Evolutionary conservation across 2,797 vertebrate genomes (phyloP).

Genomic region (Poecilia wingei): DNA sequence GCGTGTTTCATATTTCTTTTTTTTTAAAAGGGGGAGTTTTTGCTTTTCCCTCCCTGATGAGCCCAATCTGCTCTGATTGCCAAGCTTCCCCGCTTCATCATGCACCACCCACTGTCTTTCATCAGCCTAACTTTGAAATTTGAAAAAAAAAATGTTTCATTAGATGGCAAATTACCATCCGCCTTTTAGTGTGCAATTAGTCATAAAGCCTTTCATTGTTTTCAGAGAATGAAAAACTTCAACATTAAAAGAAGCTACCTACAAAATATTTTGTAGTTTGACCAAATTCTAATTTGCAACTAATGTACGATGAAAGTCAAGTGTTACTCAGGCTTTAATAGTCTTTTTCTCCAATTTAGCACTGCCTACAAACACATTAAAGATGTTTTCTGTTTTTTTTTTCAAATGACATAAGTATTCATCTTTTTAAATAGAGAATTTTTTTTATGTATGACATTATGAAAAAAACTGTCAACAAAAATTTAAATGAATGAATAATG

Average conservation of each 20-base stretch:
- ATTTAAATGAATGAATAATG: neutral
- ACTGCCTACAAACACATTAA: neutral
- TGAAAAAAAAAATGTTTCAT: neutral
- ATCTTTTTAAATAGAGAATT: neutral
- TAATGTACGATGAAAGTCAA: neutral
- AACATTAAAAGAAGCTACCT: neutral
- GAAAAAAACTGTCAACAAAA: neutral
- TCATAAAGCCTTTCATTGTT: neutral
- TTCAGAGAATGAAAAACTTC: neutral
- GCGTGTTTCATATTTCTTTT: neutral
- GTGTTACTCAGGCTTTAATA: neutral
- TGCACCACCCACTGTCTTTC: neutral
- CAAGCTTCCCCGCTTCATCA: neutral
- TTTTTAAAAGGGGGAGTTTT: neutral
- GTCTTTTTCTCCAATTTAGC: neutral
- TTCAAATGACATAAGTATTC: neutral
- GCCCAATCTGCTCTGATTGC: conserved; percentile 10
- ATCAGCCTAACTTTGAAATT: neutral
- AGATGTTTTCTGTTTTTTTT: neutral
- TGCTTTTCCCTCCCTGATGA: neutral
- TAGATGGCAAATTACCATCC: neutral
- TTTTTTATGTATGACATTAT: neutral
- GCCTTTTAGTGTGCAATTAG: neutral
- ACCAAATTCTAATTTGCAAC: neutral
- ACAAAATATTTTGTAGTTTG: neutral